phyloP scores from a whole-genome alignment of 2,113 vertebrate genomes.

The Heteronetta atricapilla region DNA sequence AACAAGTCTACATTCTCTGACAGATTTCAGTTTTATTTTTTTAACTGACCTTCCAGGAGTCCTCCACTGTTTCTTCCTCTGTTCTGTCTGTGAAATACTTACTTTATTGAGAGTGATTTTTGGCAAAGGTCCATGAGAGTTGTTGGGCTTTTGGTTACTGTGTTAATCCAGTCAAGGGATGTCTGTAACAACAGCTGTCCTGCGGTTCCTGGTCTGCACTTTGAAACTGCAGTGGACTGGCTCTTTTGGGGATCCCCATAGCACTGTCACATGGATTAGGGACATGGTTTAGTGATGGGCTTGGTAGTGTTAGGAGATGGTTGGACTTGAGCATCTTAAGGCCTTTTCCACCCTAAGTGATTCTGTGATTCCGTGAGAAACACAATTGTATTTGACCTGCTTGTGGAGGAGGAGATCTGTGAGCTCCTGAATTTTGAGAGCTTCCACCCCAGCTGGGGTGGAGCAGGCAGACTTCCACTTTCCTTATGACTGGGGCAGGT shows the following conservation, averaged over 20 bases:
- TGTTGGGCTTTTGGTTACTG: not conserved
- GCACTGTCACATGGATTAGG: not conserved
- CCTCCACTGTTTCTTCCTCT: not conserved
- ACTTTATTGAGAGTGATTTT: not conserved
- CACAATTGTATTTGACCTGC: not conserved
- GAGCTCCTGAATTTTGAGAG: not conserved
- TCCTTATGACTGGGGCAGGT: not conserved
- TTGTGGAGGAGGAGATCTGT: not conserved
- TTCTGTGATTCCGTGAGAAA: not conserved
- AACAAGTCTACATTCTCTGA: not conserved
- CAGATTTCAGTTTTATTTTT: not conserved
- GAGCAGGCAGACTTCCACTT: not conserved
- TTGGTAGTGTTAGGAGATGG: not conserved
- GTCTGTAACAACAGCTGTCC: not conserved
- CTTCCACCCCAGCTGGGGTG: not conserved
- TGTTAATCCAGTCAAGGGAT: not conserved
- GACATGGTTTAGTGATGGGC: not conserved
- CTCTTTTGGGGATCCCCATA: not conserved
- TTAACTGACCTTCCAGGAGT: not conserved
- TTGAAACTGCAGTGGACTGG: not conserved
- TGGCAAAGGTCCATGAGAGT: not conserved
- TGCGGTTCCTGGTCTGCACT: not conserved
- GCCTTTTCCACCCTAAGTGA: not conserved
- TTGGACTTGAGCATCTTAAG: not conserved
- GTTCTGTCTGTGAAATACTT: not conserved